Conservation (phyloP, 2,888 invertebrate species). For the Ellobium chinense region DNA sequence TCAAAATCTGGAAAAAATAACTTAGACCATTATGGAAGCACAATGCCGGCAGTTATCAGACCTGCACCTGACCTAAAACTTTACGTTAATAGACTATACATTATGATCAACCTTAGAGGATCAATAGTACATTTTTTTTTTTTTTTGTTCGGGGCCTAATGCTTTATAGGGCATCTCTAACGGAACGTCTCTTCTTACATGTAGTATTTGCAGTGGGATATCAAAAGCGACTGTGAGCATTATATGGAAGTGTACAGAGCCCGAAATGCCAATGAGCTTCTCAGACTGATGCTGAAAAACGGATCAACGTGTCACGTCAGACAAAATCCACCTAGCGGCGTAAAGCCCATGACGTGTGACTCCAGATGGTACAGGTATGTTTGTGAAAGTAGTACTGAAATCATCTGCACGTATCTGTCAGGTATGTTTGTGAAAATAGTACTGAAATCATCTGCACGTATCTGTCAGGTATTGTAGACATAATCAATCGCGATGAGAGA, state of each 20-base stretch:
- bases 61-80: too few species aligned
- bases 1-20: too few species aligned
- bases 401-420: background rate
- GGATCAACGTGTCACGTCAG: background rate
- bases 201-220: too few species aligned
- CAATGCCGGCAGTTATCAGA: too few species aligned
- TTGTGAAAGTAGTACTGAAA: background rate
- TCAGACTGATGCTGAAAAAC: background rate
- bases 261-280: background rate
- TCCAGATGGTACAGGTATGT: background rate
- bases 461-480: slow-evolving; percentile 10
- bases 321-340: background rate
- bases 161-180: too few species aligned
- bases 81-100: too few species aligned
- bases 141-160: too few species aligned
- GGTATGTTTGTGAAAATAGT: background rate
- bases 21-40: too few species aligned
- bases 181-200: too few species aligned
- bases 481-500: too few species aligned
- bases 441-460: background rate
- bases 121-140: too few species aligned
- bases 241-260: background rate
- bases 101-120: too few species aligned
- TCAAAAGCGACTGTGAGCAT: background rate
- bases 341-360: background rate